Base-by-base conservation (phyloP, 1,140 invertebrate species). In the Caenorhabditis latens region DNA sequence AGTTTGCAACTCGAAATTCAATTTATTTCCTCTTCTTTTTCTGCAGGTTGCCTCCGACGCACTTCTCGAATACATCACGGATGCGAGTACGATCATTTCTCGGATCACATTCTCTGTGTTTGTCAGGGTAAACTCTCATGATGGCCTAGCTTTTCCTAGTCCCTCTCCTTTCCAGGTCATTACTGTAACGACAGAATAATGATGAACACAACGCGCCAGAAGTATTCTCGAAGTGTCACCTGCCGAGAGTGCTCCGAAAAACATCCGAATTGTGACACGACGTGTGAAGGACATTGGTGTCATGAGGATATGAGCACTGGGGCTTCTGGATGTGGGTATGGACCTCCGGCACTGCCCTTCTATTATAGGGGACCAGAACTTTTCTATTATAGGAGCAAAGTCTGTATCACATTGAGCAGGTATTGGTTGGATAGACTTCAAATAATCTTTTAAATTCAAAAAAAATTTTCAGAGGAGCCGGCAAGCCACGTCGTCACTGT, bases 101-200 rank as follows among this genome's bases (percentile, higher is more conserved):
- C 85, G 42, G 89, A 92, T 55, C 89, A 90, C 83, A 88, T 92
- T 42, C 87, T 87, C 13, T 92, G 91, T 79, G 86, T 92, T 88
- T 92, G 91, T 83, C 57, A 65, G 16, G 91, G 91, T 90, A 50
- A 85, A 53, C 16, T 53, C 9, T 11, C 9, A 53, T 53, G 16
- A 16, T 3, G 16, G 16, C 9, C 50, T 61, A 24, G 4, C 48
- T 84, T 84, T 16, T 46, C n/a, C 53, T 13, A 13, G 3, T 24
- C 14, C 32, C 43, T n/a, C 4, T 9, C 8, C 19, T 65, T 88
- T 85, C 88, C 48, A 89, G 89, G 89, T n/a, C 50, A 90, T 43
- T 92, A 89, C 83, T 92, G 91, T 84, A 92, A 92, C 83, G 91
- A 92, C 50, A 83, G 65, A n/a, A 89, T 92, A n/a, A 57, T 84